A percentile compares a stretch with the other conserved stretches of the same genome.
phyloP scores from a whole-genome alignment of 2,888 invertebrate species.

The Corbicula japonica region DNA sequence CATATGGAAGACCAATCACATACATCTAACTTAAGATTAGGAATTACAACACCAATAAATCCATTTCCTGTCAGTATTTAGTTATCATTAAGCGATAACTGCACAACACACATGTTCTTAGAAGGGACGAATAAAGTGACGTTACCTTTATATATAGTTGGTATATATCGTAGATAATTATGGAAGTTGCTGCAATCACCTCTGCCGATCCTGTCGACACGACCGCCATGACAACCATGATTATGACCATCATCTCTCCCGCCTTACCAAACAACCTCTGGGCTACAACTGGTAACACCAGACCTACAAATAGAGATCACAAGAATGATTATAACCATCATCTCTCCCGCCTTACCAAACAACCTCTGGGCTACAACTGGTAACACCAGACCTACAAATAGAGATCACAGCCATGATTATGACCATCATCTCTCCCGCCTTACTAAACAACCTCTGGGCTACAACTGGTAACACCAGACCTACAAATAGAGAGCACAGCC shows the following conservation, averaged over 20 bases:
- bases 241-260: conserved; percentile 83
- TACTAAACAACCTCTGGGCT: conserved; percentile 83
- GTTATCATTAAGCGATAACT: no score
- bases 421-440: conserved; percentile 81
- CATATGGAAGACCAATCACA: no score
- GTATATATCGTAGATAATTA: conserved; percentile 85
- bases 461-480: conserved; percentile 85
- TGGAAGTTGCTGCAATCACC: conserved; percentile 86
- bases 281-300: conserved; percentile 85
- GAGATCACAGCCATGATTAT: conserved; percentile 83
- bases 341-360: conserved; percentile 82
- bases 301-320: conserved; percentile 72
- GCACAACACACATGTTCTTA: no score
- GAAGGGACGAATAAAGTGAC: background rate
- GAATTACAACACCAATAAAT: no score
- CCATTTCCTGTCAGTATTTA: no score
- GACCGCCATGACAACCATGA: conserved; percentile 86
- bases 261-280: conserved; percentile 82
- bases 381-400: conserved; percentile 81
- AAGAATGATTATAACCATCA: conserved; percentile 83
- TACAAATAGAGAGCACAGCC: conserved; percentile 74
- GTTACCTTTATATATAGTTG: conserved; percentile 76
- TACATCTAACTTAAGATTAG: no score
- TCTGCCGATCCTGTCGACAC: conserved; percentile 86
- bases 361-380: conserved; percentile 84